Evolutionary conservation across 2,113 vertebrate species (phyloP).

Genomic region (Scomber scombrus): DNA sequence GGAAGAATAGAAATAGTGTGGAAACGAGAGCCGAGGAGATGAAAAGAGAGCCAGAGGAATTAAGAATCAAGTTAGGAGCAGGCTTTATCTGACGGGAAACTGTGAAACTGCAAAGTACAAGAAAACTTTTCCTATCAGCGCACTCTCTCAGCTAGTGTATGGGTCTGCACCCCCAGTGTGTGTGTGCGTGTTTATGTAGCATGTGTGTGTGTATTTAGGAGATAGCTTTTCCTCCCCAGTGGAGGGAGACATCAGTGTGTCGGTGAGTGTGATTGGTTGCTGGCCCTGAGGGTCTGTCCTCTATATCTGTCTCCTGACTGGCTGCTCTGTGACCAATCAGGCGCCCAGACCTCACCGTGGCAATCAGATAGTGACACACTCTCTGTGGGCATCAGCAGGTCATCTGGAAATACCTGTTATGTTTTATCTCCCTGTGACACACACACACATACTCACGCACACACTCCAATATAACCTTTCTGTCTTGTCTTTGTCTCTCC

Average conservation of each 20-base stretch:
- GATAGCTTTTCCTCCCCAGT: slow-evolving; percentile 77
- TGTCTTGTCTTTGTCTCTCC: slow-evolving; percentile 65
- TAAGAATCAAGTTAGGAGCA: slow-evolving; percentile 71
- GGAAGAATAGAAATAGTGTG: slow-evolving; percentile 57
- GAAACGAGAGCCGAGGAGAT: slow-evolving; percentile 63
- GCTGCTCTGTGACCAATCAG: slow-evolving; percentile 77
- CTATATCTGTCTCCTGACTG: slow-evolving; percentile 76
- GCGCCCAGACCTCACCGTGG: slow-evolving; percentile 59
- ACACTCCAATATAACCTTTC: slow-evolving; percentile 55
- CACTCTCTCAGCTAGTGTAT: slow-evolving; percentile 58
- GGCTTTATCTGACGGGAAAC: slow-evolving; percentile 76
- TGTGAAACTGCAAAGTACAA: slow-evolving; percentile 75
- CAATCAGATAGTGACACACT: slow-evolving; percentile 77
- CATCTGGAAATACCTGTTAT: slow-evolving; percentile 80
- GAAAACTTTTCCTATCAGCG: slow-evolving; percentile 81
- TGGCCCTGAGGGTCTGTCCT: slow-evolving; percentile 75
- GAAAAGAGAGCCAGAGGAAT: slow-evolving; percentile 75
- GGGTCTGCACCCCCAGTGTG: slow-evolving; percentile 39
- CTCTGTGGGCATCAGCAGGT: slow-evolving; percentile 78
- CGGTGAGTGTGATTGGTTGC: slow-evolving; percentile 79
- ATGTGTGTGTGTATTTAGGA: slow-evolving; percentile 62
- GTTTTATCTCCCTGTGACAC: slow-evolving; percentile 71
- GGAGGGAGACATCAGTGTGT: slow-evolving; percentile 71
- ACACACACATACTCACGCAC: slow-evolving; percentile 30
- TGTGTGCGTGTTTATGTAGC: slow-evolving; percentile 49